Evolutionary conservation across 2,888 invertebrate species (phyloP).

Genomic region (Allacma fusca): DNA sequence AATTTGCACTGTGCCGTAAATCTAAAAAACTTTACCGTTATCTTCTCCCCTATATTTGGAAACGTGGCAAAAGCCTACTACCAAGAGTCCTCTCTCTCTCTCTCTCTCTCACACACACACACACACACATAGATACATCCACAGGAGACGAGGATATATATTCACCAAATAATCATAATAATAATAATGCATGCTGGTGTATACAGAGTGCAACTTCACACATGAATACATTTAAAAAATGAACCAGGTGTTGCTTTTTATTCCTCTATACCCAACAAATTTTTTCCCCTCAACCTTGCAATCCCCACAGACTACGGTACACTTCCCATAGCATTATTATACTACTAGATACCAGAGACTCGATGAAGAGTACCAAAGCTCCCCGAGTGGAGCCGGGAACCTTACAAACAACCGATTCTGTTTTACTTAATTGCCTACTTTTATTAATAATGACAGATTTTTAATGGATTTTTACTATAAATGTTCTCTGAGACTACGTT

Average conservation of each 20-base stretch:
- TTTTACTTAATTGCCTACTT: slow-evolving; percentile 16
- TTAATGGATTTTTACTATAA: slow-evolving; percentile 12
- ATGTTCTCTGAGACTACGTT: not conserved
- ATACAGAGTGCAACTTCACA: slow-evolving; percentile 36
- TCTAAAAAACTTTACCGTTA: slow-evolving; percentile 33
- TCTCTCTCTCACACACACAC: too few species aligned
- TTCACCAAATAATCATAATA: not conserved
- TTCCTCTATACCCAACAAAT: not conserved
- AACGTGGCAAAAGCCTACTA: not conserved
- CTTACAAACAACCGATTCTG: slow-evolving; percentile 7
- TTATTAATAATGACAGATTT: slow-evolving; percentile 16
- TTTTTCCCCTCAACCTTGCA: not conserved
- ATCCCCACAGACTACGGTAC: too few species aligned
- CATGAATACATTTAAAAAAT: slow-evolving; percentile 41
- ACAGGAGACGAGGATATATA: not conserved
- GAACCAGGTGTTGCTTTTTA: slow-evolving; percentile 39
- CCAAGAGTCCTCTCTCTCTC: too few species aligned
- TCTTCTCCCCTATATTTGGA: slow-evolving; percentile 37
- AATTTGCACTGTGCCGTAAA: slow-evolving; percentile 42
- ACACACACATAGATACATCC: not conserved
- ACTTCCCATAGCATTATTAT: not conserved
- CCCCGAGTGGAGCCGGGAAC: not conserved
- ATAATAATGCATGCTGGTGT: not conserved
- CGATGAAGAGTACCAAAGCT: too few species aligned
- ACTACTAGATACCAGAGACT: not conserved